phyloP scores from a whole-genome alignment of 37 sponge, comb jelly and placozoan genomes.

The Lycopodina hypogea region DNA sequence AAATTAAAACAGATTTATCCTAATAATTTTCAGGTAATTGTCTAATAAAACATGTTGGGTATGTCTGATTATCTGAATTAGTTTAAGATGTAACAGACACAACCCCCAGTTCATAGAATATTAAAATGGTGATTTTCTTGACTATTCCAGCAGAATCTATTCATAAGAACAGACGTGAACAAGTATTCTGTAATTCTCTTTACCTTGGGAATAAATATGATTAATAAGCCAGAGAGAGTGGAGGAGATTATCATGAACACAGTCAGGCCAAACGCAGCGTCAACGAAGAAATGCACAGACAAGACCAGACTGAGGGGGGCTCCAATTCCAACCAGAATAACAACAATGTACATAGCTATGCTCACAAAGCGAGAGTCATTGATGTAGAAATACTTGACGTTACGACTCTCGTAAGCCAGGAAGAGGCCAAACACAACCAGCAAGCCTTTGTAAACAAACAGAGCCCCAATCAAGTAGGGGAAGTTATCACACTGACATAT shows the following conservation, averaged over 20 bases:
- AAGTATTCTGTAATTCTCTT: too few relatives aligned
- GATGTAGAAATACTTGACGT: slow-evolving; percentile 71
- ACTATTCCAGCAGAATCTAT: neutral
- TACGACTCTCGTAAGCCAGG: slow-evolving; percentile 83
- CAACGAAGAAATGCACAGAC: slow-evolving; percentile 26
- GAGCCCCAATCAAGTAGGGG: slow-evolving; percentile 62
- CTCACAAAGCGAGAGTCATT: slow-evolving; percentile 71
- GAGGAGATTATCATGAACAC: slow-evolving; percentile 42
- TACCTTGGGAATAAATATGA: slow-evolving; percentile 66
- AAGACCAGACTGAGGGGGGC: slow-evolving; percentile 64
- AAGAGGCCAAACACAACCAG: slow-evolving; percentile 75
- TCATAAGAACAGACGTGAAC: too few relatives aligned
- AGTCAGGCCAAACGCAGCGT: slow-evolving; percentile 50
- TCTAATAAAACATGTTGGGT: neutral
- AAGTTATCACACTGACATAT: slow-evolving; percentile 40
- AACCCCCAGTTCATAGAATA: neutral
- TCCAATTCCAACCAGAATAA: slow-evolving; percentile 61
- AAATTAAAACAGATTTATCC: neutral
- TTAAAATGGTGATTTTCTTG: neutral
- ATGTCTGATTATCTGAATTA: neutral
- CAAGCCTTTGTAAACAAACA: slow-evolving; percentile 70
- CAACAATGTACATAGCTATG: slow-evolving; percentile 62
- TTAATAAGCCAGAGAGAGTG: slow-evolving; percentile 39
- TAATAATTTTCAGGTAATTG: neutral
- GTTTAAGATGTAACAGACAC: neutral